Conservation (phyloP, 1,140 invertebrate genomes). For the Ptiloglossa arizonensis region DNA sequence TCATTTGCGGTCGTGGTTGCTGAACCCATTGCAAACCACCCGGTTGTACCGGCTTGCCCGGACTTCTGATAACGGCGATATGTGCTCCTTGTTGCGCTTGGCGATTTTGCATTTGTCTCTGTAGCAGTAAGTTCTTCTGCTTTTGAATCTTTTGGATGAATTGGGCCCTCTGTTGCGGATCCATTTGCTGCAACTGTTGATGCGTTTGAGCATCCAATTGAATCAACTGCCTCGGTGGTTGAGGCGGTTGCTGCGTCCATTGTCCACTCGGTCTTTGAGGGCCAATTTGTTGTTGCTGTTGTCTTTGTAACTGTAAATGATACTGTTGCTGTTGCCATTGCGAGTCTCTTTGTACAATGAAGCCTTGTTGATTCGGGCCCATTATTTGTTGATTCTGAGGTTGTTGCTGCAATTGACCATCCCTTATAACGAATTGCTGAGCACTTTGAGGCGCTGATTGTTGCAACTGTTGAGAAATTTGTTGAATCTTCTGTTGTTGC, state of each 20-base stretch:
- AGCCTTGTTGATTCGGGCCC: constrained; percentile 80
- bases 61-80: constrained; percentile 81
- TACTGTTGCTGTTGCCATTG: constrained; percentile 83
- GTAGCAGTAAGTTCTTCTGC: constrained; percentile 83
- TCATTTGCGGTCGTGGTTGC: constrained; percentile 81
- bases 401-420: constrained; percentile 83
- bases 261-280: constrained; percentile 77
- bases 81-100: constrained; percentile 82
- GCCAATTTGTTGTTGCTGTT: constrained; percentile 80
- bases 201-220: constrained; percentile 91
- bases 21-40: constrained; percentile 78
- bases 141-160: constrained; percentile 90
- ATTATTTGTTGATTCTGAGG: constrained; percentile 79
- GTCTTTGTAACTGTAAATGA: constrained; percentile 77
- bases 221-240: constrained; percentile 85
- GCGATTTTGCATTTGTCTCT: constrained; percentile 82
- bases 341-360: constrained; percentile 83
- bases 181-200: constrained; percentile 91
- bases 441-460: constrained; percentile 80
- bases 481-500: constrained; percentile 79
- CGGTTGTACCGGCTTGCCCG: constrained; percentile 81
- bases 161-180: constrained; percentile 88
- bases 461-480: constrained; percentile 80
- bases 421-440: constrained; percentile 83
- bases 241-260: constrained; percentile 79